Base-by-base conservation (phyloP, 2,113 vertebrate genomes). In the Cygnus atratus region DNA sequence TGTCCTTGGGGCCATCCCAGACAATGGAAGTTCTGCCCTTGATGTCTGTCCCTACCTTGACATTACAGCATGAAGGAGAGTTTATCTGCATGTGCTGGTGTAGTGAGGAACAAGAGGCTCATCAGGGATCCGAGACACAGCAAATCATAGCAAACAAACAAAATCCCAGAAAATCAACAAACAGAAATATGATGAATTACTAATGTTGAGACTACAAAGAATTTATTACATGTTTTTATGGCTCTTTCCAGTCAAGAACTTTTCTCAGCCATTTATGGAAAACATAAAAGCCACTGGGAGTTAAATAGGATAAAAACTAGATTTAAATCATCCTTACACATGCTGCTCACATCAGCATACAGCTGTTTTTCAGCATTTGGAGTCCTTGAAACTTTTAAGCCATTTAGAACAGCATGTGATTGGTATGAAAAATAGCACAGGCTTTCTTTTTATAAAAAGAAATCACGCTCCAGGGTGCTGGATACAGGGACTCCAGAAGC, bases 241-340 rank as follows among this genome's bases (percentile, higher is more conserved):
- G 93, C 65, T 96, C 82, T 92, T 96, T 95, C 93, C 93, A 97
- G 96, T 76, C 89, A 97, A 97, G 96, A 98, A 97, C 96, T 97
- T 97, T 97, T 97, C 96, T 97, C 95, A 96, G 92, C 96, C 96
- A 88, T 97, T 98, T 98, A 96, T 95, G 97, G 96, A 97, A 98
- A 97, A 96, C 95, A 97, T 97, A 97, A 98, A 98, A 98, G 91
- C 95, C 97, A 97, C 84, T 95, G 95, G 96, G 97, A 98, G 90
- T 96, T 96, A 97, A 97, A 96, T 91, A 90, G 97, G 94, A 97
- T 96, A 93, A 97, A 95, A 98, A 96, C 93, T 90, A 97, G 96
- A 92, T 97, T 75, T 85, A 97, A 97, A 93, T 92, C 76, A 94
- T 92, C 95, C 95, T 96, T 97, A 84, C 93, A 97, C 97, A 97